phyloP scores from a whole-genome alignment of 92 coral and sea anemone species.

The Porites evermanni region DNA sequence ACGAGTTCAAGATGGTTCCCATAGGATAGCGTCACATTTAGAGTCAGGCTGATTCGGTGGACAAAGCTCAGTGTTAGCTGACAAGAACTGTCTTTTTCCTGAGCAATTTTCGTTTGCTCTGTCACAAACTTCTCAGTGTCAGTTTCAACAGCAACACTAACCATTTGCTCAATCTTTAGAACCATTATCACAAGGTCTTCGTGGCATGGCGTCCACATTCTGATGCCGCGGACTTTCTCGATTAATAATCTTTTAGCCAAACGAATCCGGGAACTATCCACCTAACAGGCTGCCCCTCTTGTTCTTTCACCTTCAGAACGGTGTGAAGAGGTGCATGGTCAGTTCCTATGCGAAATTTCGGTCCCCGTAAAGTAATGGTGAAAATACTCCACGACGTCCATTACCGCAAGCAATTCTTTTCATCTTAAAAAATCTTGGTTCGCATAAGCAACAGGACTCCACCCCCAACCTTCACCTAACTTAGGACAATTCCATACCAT shows the following conservation, averaged over 20 bases:
- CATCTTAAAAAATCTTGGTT: conserved; percentile 13
- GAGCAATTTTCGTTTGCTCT: too few relatives aligned
- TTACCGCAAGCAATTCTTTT: conserved; percentile 61
- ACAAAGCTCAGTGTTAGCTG: not conserved
- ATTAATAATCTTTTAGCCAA: conserved; percentile 51
- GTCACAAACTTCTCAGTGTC: too few relatives aligned
- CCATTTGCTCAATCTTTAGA: conserved; percentile 41
- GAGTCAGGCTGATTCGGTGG: not conserved
- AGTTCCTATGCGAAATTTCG: conserved; percentile 54
- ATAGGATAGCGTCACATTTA: conserved; percentile 13
- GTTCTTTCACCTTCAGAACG: conserved; percentile 26
- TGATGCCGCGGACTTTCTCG: conserved; percentile 55
- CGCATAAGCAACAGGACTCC: conserved; percentile 29
- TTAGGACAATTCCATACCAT: conserved; percentile 9
- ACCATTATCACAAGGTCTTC: conserved; percentile 68
- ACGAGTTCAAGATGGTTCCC: conserved; percentile 48
- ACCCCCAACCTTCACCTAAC: conserved; percentile 22
- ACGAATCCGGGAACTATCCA: conserved; percentile 53
- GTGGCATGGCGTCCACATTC: conserved; percentile 70
- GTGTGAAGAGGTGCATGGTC: conserved; percentile 71
- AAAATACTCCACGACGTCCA: conserved; percentile 50
- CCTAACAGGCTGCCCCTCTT: conserved; percentile 38
- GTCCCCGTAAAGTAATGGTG: conserved; percentile 42
- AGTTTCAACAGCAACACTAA: conserved; percentile 24
- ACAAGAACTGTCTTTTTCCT: not conserved